These are phyloP conservation scores for Thamnophis sirtalis DNA, from an alignment of 2,113 vertebrate species.

Conservation along the genomic window DNA sequence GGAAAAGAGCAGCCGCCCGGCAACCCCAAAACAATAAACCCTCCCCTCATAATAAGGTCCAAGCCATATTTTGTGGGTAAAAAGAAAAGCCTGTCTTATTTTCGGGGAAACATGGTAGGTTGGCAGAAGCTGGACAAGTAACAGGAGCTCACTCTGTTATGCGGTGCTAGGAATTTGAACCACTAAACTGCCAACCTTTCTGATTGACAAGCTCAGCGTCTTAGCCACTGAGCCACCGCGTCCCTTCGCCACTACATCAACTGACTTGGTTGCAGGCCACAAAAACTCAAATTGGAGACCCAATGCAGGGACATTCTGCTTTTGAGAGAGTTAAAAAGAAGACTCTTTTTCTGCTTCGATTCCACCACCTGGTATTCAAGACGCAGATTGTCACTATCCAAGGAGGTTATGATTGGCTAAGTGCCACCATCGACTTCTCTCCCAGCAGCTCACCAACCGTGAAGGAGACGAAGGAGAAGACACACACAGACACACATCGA, in stretches of 20 bases:
- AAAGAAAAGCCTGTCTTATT: no score
- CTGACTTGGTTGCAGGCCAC: background rate
- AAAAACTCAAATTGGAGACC: background rate
- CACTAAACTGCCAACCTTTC: no score
- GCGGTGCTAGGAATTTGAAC: no score
- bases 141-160: no score
- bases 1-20: no score
- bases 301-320: background rate
- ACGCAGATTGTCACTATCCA: background rate
- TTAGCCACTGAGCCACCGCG: no score
- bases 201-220: no score
- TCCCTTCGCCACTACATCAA: background rate
- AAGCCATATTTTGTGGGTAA: no score
- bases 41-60: no score
- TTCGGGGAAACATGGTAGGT: no score
- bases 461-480: background rate
- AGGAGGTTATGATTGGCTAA: background rate
- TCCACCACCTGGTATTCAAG: background rate
- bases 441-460: background rate
- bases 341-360: background rate
- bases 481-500: constrained; percentile 14
- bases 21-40: no score
- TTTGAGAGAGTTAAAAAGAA: background rate
- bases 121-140: no score
- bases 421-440: background rate